Evolutionary conservation across 1,140 invertebrate species (phyloP), one percentile per base, ranked within the genome.

Genomic region (Drosophila sturtevanti): DNA sequence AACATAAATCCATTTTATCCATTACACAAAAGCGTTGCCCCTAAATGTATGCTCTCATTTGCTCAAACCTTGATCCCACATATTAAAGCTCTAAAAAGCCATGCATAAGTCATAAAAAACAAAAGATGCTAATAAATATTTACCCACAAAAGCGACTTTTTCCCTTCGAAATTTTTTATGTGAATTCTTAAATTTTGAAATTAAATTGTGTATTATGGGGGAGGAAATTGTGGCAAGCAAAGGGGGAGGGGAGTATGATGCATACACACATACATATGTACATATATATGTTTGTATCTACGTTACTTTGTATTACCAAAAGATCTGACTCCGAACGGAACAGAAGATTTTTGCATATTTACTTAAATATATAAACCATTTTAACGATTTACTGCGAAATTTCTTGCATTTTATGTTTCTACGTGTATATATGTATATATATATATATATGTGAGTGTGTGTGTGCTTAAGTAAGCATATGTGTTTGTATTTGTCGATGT

Each of bases 321-420:
- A 77, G 55, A 27, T 59, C 59, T 76, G 59, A 76, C 65, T 22
- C 44, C 31, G 51, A 18, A 55, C 77, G 34, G 66, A 81, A 60
- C 55, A 77, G 77, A 84, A 77, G 68, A 84, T 80, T 84, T 89
- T 89, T 84, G 84, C 84, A 84, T 89, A 89, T 89, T 89, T 89
- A 77, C 77, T 89, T 89, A 79, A 80, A 84, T 89, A 79, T 63
- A 34, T 48, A 62, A 89, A 77, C 54, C 84, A 80, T 89, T 89
- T 89, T 89, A 89, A 89, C 84, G 84, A 87, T 87, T 81, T 87
- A 87, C 84, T 68, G 84, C 63, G 66, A 87, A 82, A 82, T 82
- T 87, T 82, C 79, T 82, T 87, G 76, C 82, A 87, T 89, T 87
- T 86, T 74, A 72, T 87, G 82, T 72, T 52, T 34, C 48, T 31